Base-by-base conservation (phyloP, 2,113 vertebrate genomes). In the Macquaria ambigua region DNA sequence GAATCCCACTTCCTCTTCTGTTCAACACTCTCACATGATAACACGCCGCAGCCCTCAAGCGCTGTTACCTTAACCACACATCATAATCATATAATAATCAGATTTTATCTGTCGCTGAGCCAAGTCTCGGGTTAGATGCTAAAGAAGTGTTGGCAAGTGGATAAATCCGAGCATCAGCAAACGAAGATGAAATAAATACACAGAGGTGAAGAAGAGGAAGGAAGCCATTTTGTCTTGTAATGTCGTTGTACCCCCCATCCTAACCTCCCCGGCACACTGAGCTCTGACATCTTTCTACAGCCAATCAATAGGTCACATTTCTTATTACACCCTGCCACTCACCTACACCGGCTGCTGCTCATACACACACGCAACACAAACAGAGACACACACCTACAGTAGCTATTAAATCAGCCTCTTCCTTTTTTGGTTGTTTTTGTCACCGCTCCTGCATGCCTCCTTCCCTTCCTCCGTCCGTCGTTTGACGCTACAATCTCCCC, bases 261-360 rank as follows among this genome's bases (percentile, higher is more conserved):
- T n/a, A 6, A 15, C 46, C 62, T 3, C 25, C 50, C 14, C 28
- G 2, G 6, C 56, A 59, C 8, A 28, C 83, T 71, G 55, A 89
- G 86, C 84, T 79, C 82, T 88, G 87, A 89, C 89, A 84, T 90
- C 82, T 83, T 72, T 91, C 88, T 84, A 23, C 86, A 83, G 64
- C 81, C 84, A 85, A 93, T 95, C 91, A 91, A 91, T 90, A 92
- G 90, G 91, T 92, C 90, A 87, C 58, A 84, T 88, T 93, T 89
- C 90, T 89, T 93, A 90, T 93, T 93, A 88, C 89, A 87, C 89
- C 79, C 74, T 92, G 87, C 48, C 89, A 90, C 89, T 91, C 85
- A 87, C 84, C 84, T 83, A 80, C 77, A 83, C 87, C 68, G 25
- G 62, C 28, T 79, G 69, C 79, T 74, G 8, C 34, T 69, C 9